phyloP scores from a whole-genome alignment of 2,888 invertebrate genomes.

The Desoria tigrina region DNA sequence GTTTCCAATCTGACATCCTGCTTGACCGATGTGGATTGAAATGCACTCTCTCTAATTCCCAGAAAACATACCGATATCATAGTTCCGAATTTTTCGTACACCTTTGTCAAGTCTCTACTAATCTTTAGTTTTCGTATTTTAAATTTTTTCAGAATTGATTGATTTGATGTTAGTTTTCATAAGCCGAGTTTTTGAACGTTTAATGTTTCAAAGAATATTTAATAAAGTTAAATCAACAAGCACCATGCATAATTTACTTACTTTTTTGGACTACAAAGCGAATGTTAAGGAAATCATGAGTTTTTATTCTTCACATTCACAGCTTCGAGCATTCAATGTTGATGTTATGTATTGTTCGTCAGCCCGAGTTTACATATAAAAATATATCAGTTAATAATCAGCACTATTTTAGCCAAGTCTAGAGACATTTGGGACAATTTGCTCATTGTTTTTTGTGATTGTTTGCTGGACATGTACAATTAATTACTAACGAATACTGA shows the following conservation, averaged over 20 bases:
- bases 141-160: too few relatives aligned
- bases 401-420: too few relatives aligned
- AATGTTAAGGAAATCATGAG: constrained; percentile 16
- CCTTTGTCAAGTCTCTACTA: too few relatives aligned
- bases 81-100: too few relatives aligned
- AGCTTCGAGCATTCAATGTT: constrained; percentile 2
- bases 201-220: too few relatives aligned
- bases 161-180: too few relatives aligned
- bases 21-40: constrained; percentile 82
- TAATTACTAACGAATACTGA: too few relatives aligned
- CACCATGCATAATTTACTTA: constrained; percentile 22
- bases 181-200: too few relatives aligned
- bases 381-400: background rate
- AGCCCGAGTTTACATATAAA: background rate
- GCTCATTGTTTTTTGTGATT: too few relatives aligned
- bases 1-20: constrained; percentile 72
- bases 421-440: too few relatives aligned
- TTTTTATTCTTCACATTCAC: background rate
- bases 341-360: background rate
- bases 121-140: too few relatives aligned
- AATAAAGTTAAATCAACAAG: background rate
- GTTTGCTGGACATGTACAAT: too few relatives aligned
- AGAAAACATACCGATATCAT: background rate
- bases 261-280: constrained; percentile 27
- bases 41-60: constrained; percentile 72